Percentiles rank a stretch among this genome's conserved stretches.
These are phyloP conservation scores for Nesogale talazaci DNA, from an alignment of 2,113 vertebrate genomes.

Conservation along the genomic window DNA sequence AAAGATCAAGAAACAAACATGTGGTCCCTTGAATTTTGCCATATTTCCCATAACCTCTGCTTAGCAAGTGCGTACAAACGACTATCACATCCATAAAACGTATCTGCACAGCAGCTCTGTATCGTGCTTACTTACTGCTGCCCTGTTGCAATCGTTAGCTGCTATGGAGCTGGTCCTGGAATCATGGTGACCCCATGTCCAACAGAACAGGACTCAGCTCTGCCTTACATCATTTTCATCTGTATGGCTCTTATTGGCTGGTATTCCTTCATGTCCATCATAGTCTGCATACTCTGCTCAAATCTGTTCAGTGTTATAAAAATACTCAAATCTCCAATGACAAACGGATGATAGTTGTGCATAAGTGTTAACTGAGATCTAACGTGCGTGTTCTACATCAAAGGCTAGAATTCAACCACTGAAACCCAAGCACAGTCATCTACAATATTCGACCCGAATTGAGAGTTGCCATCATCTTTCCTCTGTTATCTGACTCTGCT, in stretches of 20 bases:
- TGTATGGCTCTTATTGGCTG: background rate
- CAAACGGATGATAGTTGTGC: background rate
- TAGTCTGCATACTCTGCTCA: background rate
- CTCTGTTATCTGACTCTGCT: background rate
- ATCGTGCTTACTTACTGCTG: background rate
- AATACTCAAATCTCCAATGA: background rate
- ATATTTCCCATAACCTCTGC: background rate
- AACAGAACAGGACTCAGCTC: background rate
- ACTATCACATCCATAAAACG: background rate
- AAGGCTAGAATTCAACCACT: too few relatives aligned
- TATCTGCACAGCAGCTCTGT: background rate
- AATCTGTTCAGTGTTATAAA: background rate
- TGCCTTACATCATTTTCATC: background rate
- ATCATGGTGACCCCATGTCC: background rate
- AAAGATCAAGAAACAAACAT: background rate
- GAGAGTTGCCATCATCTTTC: background rate
- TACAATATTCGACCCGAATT: background rate
- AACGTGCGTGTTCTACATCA: background rate
- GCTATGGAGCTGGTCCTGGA: background rate
- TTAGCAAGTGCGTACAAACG: background rate
- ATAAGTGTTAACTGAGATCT: background rate
- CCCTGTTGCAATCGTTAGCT: background rate
- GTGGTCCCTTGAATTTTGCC: background rate
- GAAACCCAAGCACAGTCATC: background rate
- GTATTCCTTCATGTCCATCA: background rate